Evolutionary conservation across 1,140 invertebrate species (phyloP).

Genomic region (Akabosia matsudoensis): DNA sequence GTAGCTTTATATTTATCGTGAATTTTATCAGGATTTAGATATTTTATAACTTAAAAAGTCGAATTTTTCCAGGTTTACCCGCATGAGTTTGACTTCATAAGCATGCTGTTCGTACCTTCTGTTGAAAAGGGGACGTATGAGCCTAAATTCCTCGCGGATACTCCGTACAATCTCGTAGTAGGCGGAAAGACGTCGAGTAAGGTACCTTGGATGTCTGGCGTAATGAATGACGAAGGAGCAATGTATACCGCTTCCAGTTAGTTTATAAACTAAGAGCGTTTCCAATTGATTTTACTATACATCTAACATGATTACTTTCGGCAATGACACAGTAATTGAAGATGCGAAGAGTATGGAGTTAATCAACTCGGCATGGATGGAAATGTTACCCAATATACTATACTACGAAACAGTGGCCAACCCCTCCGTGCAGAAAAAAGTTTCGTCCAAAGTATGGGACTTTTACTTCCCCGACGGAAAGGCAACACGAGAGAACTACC

Average conservation of each 20-base stretch:
- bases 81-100: background rate
- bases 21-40: background rate
- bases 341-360: conserved; percentile 27
- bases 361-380: conserved; percentile 25
- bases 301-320: too few species aligned
- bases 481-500: background rate
- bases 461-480: background rate
- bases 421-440: background rate
- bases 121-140: background rate
- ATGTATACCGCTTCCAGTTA: background rate
- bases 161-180: background rate
- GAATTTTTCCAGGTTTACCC: background rate
- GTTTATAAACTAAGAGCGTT: background rate
- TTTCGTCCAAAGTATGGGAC: background rate
- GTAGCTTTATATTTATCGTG: background rate
- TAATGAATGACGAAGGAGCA: background rate
- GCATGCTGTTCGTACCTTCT: conserved; percentile 3
- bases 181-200: background rate
- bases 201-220: background rate
- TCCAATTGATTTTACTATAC: too few species aligned
- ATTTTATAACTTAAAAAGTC: too few species aligned
- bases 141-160: background rate
- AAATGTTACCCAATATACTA: background rate
- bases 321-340: conserved; percentile 32
- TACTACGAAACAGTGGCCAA: background rate